These are phyloP conservation scores for Actinostola sp. DNA, from an alignment of 92 coral and sea anemone genomes.

Conservation along the genomic window DNA sequence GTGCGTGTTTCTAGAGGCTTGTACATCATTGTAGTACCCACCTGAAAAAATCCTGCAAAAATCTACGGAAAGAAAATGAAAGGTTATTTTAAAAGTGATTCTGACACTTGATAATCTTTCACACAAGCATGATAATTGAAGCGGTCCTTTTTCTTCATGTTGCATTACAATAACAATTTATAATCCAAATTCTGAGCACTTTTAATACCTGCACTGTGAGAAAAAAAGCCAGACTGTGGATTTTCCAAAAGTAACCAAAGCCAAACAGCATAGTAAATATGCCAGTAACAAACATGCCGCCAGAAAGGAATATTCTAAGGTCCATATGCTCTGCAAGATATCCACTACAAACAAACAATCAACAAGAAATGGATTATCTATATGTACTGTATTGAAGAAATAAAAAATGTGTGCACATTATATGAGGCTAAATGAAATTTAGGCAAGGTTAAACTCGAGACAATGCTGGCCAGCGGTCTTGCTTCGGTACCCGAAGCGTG, in stretches of 20 bases:
- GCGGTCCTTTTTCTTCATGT: neutral
- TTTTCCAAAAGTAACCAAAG: slow-evolving; percentile 82
- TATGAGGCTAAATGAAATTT: too few species aligned
- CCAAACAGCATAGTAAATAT: slow-evolving; percentile 81
- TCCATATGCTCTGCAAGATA: slow-evolving; percentile 97
- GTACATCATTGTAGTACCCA: slow-evolving; percentile 13
- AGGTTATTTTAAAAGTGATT: neutral
- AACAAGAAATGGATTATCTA: neutral
- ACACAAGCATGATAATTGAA: too few species aligned
- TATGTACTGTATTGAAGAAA: neutral
- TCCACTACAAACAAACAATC: slow-evolving; percentile 57
- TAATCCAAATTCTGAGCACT: too few species aligned
- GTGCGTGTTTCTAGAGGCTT: too few species aligned
- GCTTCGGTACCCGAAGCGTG: too few species aligned
- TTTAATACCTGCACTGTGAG: slow-evolving; percentile 76
- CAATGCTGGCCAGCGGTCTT: too few species aligned
- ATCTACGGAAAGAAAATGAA: slow-evolving; percentile 47
- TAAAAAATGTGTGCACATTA: neutral
- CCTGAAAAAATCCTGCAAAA: slow-evolving; percentile 93
- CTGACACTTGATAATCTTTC: neutral
- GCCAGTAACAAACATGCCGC: slow-evolving; percentile 88
- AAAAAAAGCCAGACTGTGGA: slow-evolving; percentile 79
- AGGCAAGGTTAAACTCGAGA: too few species aligned
- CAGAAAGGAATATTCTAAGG: slow-evolving; percentile 72
- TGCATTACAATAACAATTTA: neutral